A percentile compares a stretch with the other conserved stretches of the same genome.
phyloP scores from a whole-genome alignment of 2,888 invertebrate genomes.

The Dasysyrphus albostriatus region DNA sequence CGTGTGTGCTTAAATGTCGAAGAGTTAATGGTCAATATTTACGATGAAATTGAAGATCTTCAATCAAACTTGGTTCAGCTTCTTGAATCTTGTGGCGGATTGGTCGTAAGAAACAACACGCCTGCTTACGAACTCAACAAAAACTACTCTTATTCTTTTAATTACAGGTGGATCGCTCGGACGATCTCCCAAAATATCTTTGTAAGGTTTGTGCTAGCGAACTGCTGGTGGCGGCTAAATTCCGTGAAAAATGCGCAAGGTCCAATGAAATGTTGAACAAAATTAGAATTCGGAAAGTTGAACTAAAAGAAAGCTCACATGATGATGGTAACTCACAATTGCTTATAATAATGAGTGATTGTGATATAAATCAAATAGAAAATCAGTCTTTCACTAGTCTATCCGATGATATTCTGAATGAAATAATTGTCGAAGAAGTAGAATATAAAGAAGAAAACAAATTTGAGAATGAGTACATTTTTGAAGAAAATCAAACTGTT shows the following conservation, averaged over 20 bases:
- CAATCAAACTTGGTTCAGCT: slow-evolving; percentile 79
- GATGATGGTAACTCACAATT: neutral
- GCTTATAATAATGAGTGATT: neutral
- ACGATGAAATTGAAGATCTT: slow-evolving; percentile 80
- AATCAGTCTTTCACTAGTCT: neutral
- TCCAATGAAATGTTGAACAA: slow-evolving; percentile 77
- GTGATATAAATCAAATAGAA: neutral
- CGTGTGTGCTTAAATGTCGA: slow-evolving; percentile 81
- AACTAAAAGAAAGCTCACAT: neutral
- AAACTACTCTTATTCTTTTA: neutral
- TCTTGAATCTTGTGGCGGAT: slow-evolving; percentile 79
- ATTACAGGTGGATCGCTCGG: slow-evolving; percentile 78
- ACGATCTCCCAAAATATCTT: slow-evolving; percentile 80
- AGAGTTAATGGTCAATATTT: slow-evolving; percentile 80
- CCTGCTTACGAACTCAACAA: neutral
- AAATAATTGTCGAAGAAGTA: slow-evolving; percentile 57
- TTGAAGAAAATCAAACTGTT: neutral
- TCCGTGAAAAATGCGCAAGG: slow-evolving; percentile 80
- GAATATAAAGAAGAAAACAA: slow-evolving; percentile 8
- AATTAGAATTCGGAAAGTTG: neutral
- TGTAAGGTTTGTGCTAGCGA: slow-evolving; percentile 82
- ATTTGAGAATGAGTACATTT: neutral
- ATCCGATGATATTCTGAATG: slow-evolving; percentile 50
- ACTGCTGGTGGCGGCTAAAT: slow-evolving; percentile 80
- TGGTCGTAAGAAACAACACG: slow-evolving; percentile 76